Conservation (phyloP, 2,888 invertebrate genomes). For the Monochamus alternatus region DNA sequence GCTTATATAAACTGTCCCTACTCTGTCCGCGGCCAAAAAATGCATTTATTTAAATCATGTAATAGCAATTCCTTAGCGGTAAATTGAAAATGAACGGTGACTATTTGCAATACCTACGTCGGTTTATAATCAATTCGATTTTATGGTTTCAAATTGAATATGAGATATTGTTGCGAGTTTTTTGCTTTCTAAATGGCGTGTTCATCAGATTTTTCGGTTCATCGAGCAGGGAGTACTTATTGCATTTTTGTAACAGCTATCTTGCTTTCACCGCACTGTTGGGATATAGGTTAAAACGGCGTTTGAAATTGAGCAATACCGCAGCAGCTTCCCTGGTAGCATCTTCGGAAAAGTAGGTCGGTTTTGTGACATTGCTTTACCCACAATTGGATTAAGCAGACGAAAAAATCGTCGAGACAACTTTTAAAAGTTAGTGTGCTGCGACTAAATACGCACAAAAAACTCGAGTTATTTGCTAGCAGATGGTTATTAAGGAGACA, state of each 20-base stretch:
- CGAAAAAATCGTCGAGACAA: not conserved
- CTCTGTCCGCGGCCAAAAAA: slow-evolving; percentile 45
- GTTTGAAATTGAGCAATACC: slow-evolving; percentile 25
- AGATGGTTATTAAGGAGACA: too few relatives aligned
- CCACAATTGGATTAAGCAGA: slow-evolving; percentile 2
- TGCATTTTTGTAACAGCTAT: slow-evolving; percentile 43
- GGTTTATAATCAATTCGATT: slow-evolving; percentile 56
- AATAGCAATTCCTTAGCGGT: slow-evolving; percentile 54
- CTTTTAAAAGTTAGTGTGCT: too few relatives aligned
- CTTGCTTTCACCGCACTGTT: slow-evolving; percentile 46
- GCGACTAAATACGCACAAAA: too few relatives aligned
- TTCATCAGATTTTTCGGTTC: slow-evolving; percentile 56
- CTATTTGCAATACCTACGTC: slow-evolving; percentile 48
- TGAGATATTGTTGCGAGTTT: slow-evolving; percentile 44
- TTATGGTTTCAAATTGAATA: slow-evolving; percentile 51
- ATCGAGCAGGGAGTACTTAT: slow-evolving; percentile 43
- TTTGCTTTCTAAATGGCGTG: slow-evolving; percentile 51
- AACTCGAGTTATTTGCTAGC: too few relatives aligned
- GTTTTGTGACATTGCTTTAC: slow-evolving; percentile 4
- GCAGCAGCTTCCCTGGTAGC: not conserved
- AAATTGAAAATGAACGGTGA: slow-evolving; percentile 57
- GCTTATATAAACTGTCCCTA: slow-evolving; percentile 48
- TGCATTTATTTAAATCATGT: slow-evolving; percentile 50
- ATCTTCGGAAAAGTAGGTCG: slow-evolving; percentile 17
- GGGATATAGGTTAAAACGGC: slow-evolving; percentile 29